Evolutionary conservation across 2,888 invertebrate species (phyloP).

Genomic region (Incurvaria masculella): DNA sequence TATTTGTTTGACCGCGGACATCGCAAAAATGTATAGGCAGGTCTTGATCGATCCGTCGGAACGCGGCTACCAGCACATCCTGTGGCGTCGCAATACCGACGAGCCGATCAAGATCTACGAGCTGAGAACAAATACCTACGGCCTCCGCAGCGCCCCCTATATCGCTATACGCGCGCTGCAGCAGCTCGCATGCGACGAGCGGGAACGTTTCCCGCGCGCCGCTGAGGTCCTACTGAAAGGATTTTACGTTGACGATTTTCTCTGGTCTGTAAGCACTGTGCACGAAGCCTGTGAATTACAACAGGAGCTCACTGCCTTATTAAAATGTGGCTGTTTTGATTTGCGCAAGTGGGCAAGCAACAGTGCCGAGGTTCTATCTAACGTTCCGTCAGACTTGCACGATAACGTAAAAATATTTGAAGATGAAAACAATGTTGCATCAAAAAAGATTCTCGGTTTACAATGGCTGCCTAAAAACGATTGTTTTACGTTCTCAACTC

Average conservation of each 20-base stretch:
- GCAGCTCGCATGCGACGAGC: conserved; percentile 12
- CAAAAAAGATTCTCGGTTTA: conserved; percentile 14
- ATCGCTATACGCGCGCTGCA: conserved; percentile 9
- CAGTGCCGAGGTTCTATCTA: neutral
- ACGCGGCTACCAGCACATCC: conserved; percentile 10
- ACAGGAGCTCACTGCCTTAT: conserved; percentile 12
- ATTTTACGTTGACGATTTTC: conserved; percentile 10
- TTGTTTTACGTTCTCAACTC: conserved; percentile 5
- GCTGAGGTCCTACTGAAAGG: conserved; percentile 6
- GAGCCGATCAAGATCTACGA: conserved; percentile 13
- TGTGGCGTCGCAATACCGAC: conserved; percentile 13
- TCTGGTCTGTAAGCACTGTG: conserved; percentile 5
- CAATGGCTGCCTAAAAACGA: conserved; percentile 13
- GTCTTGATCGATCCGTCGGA: conserved; percentile 7
- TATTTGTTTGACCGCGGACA: conserved; percentile 12
- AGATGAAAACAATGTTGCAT: conserved; percentile 5
- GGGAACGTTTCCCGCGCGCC: conserved; percentile 5
- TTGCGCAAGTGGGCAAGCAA: conserved; percentile 16
- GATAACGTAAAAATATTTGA: conserved; percentile 10
- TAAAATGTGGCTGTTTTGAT: conserved; percentile 17
- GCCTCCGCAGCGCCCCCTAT: conserved; percentile 8
- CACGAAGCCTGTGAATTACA: conserved; percentile 6
- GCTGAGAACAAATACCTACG: conserved; percentile 14
- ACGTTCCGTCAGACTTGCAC: conserved; percentile 1
- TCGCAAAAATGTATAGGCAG: conserved; percentile 15